Percentiles rank a stretch among this genome's conserved stretches.
Conservation (phyloP, 2,797 vertebrate genomes). For the Scyliorhinus canicula region DNA sequence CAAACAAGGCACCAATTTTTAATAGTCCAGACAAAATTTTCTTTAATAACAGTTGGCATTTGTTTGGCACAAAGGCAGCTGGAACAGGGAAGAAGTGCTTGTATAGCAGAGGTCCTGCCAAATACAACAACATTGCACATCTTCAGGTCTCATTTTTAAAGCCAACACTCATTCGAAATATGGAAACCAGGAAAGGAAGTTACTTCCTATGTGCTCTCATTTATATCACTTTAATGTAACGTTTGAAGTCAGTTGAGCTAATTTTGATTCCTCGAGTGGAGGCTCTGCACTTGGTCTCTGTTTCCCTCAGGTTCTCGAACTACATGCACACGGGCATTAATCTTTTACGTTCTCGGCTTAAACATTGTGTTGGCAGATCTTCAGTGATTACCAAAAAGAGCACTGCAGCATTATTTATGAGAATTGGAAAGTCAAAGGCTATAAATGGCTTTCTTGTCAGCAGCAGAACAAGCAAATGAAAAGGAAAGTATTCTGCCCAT, state of each 20-base stretch:
- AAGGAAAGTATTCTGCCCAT: background rate
- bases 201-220: background rate
- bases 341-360: background rate
- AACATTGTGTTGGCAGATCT: background rate
- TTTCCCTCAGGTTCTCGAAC: background rate
- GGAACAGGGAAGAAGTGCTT: background rate
- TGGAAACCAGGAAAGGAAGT: background rate
- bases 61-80: background rate
- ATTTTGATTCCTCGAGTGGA: background rate
- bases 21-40: background rate
- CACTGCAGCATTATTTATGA: slow-evolving; percentile 20
- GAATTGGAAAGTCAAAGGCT: slow-evolving; percentile 20
- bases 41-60: background rate
- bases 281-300: too few species aligned
- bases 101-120: background rate
- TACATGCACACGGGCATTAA: background rate
- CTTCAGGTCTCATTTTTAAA: background rate
- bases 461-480: background rate
- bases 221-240: background rate
- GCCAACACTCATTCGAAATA: background rate
- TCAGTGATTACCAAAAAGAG: slow-evolving; percentile 29
- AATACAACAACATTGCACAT: background rate
- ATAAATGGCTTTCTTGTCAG: background rate
- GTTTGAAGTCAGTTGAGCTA: background rate
- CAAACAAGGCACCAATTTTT: slow-evolving; percentile 7